phyloP scores from a whole-genome alignment of 2,888 invertebrate species.

The Emesis russula region DNA sequence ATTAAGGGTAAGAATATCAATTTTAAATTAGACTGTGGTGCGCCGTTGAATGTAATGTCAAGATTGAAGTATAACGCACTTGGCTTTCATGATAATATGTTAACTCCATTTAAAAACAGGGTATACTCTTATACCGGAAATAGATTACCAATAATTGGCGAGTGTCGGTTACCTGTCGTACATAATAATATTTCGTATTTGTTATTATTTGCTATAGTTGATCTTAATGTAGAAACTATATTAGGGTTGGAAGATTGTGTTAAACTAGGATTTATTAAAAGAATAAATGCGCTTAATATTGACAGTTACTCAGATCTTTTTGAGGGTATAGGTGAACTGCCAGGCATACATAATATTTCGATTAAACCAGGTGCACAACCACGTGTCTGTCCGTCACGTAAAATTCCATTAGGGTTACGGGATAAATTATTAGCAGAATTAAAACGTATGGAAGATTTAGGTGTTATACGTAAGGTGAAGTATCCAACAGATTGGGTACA shows the following conservation, averaged over 20 bases:
- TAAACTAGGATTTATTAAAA: conserved; percentile 37
- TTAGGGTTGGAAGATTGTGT: conserved; percentile 49
- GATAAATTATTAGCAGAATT: conserved; percentile 47
- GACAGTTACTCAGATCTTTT: not conserved
- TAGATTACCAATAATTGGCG: conserved; percentile 36
- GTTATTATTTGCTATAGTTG: conserved; percentile 30
- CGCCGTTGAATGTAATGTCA: conserved; percentile 48
- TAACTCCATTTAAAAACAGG: not conserved
- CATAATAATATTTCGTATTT: conserved; percentile 42
- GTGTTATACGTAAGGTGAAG: conserved; percentile 50
- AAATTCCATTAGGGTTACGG: conserved; percentile 41
- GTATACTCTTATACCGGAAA: not conserved
- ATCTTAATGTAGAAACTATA: conserved; percentile 47
- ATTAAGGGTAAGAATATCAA: conserved; percentile 28
- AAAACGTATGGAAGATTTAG: conserved; percentile 42
- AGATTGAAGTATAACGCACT: not conserved
- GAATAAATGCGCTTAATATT: conserved; percentile 5
- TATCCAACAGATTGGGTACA: conserved; percentile 39
- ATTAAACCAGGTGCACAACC: not conserved
- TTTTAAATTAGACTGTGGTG: conserved; percentile 57
- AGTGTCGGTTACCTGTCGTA: conserved; percentile 9
- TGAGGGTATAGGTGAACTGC: too few relatives aligned
- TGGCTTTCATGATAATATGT: not conserved
- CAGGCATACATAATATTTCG: too few relatives aligned
- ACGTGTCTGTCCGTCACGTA: conserved; percentile 24